A percentile compares a stretch with the other conserved stretches of the same genome.
phyloP scores from a whole-genome alignment of 2,113 vertebrate genomes.

The Percopsis transmontana region DNA sequence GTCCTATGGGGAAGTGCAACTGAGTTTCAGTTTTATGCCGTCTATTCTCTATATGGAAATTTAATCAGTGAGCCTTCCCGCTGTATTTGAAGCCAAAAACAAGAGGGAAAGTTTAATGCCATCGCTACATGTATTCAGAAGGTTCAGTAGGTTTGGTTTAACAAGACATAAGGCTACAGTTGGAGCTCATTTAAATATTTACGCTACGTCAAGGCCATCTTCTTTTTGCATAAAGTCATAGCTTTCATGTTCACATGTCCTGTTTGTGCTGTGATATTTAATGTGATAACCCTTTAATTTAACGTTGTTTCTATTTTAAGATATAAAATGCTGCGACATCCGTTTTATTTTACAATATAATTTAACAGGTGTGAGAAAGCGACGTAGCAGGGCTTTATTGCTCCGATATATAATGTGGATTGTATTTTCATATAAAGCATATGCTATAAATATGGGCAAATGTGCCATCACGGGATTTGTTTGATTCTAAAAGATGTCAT shows the following conservation, averaged over 20 bases:
- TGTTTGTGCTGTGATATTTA: slow-evolving; percentile 28
- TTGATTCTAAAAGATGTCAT: slow-evolving; percentile 56
- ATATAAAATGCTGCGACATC: slow-evolving; percentile 39
- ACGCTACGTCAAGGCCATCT: neutral
- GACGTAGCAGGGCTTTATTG: slow-evolving; percentile 31
- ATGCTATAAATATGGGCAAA: slow-evolving; percentile 3
- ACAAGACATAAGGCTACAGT: no score
- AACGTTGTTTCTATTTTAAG: slow-evolving; percentile 51
- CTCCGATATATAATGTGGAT: slow-evolving; percentile 29
- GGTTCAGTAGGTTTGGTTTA: no score
- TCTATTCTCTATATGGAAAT: slow-evolving; percentile 10
- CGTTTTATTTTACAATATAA: slow-evolving; percentile 23
- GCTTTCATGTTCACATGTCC: neutral
- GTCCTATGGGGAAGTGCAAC: slow-evolving; percentile 19
- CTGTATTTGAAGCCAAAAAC: no score
- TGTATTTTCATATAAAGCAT: slow-evolving; percentile 44
- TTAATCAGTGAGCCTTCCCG: neutral
- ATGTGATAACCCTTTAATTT: slow-evolving; percentile 7
- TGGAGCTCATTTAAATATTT: no score
- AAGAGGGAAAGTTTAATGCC: no score
- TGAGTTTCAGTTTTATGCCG: slow-evolving; percentile 7
- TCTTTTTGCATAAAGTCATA: slow-evolving; percentile 21
- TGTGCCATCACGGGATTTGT: slow-evolving; percentile 24
- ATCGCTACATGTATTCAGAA: no score
- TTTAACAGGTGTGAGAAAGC: slow-evolving; percentile 17